phyloP scores from a whole-genome alignment of 1,140 invertebrate species.

The Hylaeus volcanicus region DNA sequence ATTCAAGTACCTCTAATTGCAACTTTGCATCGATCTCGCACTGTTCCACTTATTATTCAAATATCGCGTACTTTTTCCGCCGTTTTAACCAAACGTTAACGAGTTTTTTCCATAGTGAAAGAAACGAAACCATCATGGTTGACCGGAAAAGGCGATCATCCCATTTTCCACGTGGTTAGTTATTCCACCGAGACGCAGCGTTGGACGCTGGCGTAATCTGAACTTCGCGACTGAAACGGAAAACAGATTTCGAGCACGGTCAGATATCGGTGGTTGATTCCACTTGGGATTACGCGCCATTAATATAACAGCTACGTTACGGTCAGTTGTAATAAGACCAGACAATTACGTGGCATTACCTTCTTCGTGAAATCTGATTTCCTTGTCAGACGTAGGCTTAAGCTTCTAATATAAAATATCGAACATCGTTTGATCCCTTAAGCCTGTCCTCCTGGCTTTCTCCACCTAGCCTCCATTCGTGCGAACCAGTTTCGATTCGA shows the following conservation, averaged over 20 bases:
- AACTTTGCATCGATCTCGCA: too few species aligned
- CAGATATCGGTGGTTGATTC: slow-evolving; percentile 43
- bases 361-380: slow-evolving; percentile 36
- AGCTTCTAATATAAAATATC: slow-evolving; percentile 36
- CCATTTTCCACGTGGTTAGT: slow-evolving; percentile 53
- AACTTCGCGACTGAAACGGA: slow-evolving; percentile 17
- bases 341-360: slow-evolving; percentile 49
- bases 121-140: not conserved
- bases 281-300: slow-evolving; percentile 50
- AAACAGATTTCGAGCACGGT: slow-evolving; percentile 49
- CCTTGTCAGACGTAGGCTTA: slow-evolving; percentile 15
- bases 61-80: not conserved
- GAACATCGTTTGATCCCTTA: slow-evolving; percentile 32
- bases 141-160: slow-evolving; percentile 16
- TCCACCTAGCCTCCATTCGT: not conserved
- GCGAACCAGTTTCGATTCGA: too few species aligned
- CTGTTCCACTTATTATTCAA: not conserved
- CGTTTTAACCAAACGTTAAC: not conserved
- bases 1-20: too few species aligned
- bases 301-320: slow-evolving; percentile 52
- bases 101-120: not conserved
- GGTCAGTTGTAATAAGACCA: slow-evolving; percentile 45
- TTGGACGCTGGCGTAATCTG: not conserved
- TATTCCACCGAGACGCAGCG: slow-evolving; percentile 38
- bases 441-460: not conserved